Conservation (phyloP, 2,113 vertebrate genomes). For the Lamprologus sp. region DNA sequence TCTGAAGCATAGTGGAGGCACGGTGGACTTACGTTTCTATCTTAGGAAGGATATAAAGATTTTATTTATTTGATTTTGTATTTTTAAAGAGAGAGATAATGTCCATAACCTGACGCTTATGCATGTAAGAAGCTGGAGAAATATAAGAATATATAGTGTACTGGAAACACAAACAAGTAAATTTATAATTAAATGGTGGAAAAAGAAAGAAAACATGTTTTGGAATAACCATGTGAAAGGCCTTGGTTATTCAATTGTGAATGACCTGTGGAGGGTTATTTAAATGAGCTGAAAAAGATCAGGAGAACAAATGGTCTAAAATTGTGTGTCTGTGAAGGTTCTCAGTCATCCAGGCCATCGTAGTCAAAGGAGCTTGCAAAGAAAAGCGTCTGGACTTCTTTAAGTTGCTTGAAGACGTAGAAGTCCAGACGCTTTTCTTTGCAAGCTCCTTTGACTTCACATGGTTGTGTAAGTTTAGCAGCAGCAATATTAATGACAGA, state of each 20-base stretch:
- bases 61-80: background rate
- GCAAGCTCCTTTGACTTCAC: background rate
- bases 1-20: background rate
- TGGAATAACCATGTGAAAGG: background rate
- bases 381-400: too few species aligned
- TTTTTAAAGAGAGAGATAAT: background rate
- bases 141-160: background rate
- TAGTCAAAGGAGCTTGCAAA: too few species aligned
- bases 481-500: background rate
- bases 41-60: background rate
- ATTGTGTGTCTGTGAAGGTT: background rate
- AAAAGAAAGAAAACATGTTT: background rate
- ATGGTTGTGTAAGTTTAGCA: background rate
- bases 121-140: background rate
- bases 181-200: background rate
- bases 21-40: rapidly evolving
- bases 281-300: background rate
- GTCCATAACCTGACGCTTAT: background rate
- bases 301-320: background rate
- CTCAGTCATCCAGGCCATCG: too few species aligned
- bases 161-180: background rate
- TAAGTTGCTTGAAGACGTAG: too few species aligned
- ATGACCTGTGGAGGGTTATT: background rate
- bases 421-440: too few species aligned
- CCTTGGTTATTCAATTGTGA: background rate